Evolutionary conservation across 2,113 vertebrate genomes (phyloP).

Genomic region (Mus musculus): DNA sequence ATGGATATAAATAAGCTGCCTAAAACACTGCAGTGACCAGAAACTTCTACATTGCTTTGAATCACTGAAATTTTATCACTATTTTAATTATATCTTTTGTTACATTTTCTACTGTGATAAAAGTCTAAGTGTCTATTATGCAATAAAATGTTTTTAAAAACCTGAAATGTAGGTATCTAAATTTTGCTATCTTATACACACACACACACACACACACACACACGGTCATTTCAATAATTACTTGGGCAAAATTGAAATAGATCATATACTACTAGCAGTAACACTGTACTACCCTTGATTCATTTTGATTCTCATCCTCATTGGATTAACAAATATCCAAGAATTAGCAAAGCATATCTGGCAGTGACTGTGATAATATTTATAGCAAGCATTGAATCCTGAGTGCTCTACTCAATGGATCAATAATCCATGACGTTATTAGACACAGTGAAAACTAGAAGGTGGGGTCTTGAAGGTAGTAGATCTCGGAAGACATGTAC

Average conservation of each 20-base stretch:
- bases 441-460: neutral
- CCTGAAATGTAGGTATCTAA: neutral
- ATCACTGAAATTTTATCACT: neutral
- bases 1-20: neutral
- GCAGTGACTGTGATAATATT: neutral
- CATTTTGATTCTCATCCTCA: neutral
- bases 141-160: neutral
- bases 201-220: neutral
- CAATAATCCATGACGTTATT: neutral
- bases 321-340: neutral
- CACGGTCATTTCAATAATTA: neutral
- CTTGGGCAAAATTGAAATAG: neutral
- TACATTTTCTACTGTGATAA: neutral
- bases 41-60: neutral
- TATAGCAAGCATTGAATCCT: neutral
- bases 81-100: slow-evolving; percentile 2
- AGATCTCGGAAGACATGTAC: neutral
- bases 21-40: neutral
- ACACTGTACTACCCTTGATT: neutral
- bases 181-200: neutral
- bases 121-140: neutral
- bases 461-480: neutral
- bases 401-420: neutral
- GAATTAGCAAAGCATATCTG: neutral
- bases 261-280: neutral